Percentiles rank a stretch among this genome's conserved stretches.
phyloP scores from a whole-genome alignment of 2,113 vertebrate genomes.

The Rhabdornis inornatus region DNA sequence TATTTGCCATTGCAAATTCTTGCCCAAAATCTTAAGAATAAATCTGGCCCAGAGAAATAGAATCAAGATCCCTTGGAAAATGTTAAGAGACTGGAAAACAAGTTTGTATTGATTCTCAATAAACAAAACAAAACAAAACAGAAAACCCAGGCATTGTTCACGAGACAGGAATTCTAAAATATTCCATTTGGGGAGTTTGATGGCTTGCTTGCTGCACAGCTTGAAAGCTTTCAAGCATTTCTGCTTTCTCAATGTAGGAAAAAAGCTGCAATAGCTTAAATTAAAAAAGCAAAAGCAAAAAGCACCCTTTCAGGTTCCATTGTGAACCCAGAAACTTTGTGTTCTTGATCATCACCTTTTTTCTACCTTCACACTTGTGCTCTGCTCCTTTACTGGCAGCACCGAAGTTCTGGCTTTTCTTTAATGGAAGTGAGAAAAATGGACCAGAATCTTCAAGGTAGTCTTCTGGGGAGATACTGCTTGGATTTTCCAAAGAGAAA shows the following conservation, averaged over 20 bases:
- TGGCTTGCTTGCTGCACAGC: not conserved
- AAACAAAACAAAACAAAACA: not conserved
- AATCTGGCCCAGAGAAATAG: not conserved
- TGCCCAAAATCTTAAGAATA: not conserved
- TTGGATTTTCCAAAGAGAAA: not conserved
- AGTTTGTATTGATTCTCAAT: not conserved
- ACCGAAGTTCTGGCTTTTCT: not conserved
- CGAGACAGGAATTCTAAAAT: slow-evolving; percentile 1
- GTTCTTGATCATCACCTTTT: not conserved
- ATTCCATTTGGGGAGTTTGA: not conserved
- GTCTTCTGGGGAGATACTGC: not conserved
- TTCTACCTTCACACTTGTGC: not conserved
- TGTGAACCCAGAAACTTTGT: not conserved
- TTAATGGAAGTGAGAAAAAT: not conserved
- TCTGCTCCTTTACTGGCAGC: not conserved
- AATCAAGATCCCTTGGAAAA: not conserved
- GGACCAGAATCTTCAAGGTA: not conserved
- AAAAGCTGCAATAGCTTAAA: not conserved
- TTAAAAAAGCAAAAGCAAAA: not conserved
- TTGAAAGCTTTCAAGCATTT: not conserved
- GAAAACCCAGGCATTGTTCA: not conserved
- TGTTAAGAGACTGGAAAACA: not conserved
- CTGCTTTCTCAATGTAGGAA: not conserved
- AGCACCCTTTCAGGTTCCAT: not conserved
- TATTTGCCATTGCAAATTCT: not conserved